Conservation (phyloP, 2,888 invertebrate genomes). For the Amphimallon solstitiale region DNA sequence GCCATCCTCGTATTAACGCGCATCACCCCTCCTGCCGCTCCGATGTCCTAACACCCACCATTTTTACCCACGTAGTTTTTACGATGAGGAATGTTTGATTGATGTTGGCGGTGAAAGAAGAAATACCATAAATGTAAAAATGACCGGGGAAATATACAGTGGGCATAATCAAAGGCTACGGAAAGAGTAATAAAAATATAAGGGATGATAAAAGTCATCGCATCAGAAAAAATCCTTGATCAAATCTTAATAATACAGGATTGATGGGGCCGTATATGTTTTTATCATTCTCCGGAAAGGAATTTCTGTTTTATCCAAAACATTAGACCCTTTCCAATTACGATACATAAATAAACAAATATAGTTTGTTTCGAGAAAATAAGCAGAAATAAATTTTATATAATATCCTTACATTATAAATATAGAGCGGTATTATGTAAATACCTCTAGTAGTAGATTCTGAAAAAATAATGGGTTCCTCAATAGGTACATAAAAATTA, state of each 20-base stretch:
- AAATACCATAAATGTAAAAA: slow-evolving; percentile 11
- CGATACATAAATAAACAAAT: not conserved
- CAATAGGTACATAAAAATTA: too few relatives aligned
- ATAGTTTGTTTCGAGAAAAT: too few relatives aligned
- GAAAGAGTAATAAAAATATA: slow-evolving; percentile 4
- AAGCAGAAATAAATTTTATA: too few relatives aligned
- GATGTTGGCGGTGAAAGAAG: slow-evolving; percentile 2
- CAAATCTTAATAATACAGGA: not conserved
- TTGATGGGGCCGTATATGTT: too few relatives aligned
- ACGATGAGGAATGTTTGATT: slow-evolving; percentile 10
- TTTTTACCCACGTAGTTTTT: slow-evolving; percentile 3
- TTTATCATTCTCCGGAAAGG: too few relatives aligned
- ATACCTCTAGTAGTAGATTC: too few relatives aligned
- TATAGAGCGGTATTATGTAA: too few relatives aligned
- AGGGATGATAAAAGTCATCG: not conserved
- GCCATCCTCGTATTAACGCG: slow-evolving; percentile 11
- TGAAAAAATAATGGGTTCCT: too few relatives aligned
- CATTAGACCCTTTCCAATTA: not conserved
- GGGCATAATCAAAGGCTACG: not conserved
- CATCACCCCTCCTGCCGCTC: not conserved
- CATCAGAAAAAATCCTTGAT: not conserved
- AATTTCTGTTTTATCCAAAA: too few relatives aligned
- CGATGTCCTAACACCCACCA: not conserved
- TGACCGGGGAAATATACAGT: not conserved
- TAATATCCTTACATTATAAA: too few relatives aligned